Evolutionary conservation across 30 jellyfish, hydroid and myxozoan genomes (phyloP).

Genomic region (Aurelia coerulea): DNA sequence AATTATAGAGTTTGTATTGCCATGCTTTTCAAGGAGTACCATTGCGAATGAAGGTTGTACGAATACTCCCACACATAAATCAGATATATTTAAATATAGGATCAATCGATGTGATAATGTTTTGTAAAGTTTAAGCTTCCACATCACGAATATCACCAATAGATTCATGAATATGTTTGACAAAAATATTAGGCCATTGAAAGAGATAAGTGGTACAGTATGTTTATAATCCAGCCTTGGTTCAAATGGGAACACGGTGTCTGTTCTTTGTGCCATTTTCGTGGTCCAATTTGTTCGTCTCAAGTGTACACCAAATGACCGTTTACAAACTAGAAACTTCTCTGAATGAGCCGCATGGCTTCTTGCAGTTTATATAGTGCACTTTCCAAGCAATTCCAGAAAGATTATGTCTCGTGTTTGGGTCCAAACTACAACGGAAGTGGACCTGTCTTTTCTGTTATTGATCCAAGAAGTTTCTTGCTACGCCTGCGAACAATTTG

Average conservation of each 20-base stretch:
- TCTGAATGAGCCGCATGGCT: no score
- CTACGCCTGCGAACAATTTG: no score
- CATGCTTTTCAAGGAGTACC: not conserved
- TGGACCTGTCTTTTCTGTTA: no score
- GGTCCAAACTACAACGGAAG: no score
- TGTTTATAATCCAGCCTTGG: not conserved
- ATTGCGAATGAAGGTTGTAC: slow-evolving; percentile 3
- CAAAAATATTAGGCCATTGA: not conserved
- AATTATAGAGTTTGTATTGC: not conserved
- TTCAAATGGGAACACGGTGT: slow-evolving; percentile 4
- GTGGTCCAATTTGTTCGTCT: no score
- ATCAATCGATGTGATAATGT: slow-evolving; percentile 6
- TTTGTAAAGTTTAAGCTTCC: not conserved
- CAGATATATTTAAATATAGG: not conserved
- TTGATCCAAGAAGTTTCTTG: no score
- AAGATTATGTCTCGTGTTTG: no score
- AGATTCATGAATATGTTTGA: not conserved
- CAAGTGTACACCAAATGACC: no score
- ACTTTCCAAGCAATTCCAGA: no score
- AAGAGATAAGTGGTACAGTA: not conserved
- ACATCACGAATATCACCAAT: not conserved
- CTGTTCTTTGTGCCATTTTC: not conserved
- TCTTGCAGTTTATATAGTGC: no score
- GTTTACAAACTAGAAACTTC: no score
- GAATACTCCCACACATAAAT: not conserved